Base-by-base conservation (phyloP, 2,797 vertebrate species). In the Myotis daubentonii region DNA sequence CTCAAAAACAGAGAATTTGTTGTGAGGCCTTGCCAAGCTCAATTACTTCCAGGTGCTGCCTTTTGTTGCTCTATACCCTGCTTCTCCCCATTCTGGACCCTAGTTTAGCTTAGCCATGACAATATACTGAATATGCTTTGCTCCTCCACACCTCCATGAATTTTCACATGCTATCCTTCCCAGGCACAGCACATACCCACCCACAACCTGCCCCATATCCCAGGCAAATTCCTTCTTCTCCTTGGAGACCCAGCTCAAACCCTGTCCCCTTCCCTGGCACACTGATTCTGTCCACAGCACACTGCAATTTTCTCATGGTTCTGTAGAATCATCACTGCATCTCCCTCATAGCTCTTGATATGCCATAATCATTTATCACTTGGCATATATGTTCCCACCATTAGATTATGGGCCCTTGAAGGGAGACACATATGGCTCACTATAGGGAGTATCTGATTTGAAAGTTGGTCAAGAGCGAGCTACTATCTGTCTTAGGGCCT, bases 71-170 rank as follows among this genome's bases (percentile, higher is more conserved):
- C 1, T 8, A 6, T 16, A 4, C 41, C 28, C 17, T 71, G 8
- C 3, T n/a, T 33, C 4, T 28, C 36, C 12, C 11, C 8, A 16
- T 62, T 51, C 15, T 28, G 10, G 78, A n/a, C 16, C 23, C 53
- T n/a, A 16, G 12, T 2, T 65, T 57, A 65, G 28, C 23, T 74
- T 4, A 0, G 2, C 36, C 28, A 15, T 36, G 76, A 75, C 25
- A 6, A 3, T 15, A 2, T 7, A 33, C 15, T 53, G 22, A 30
- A 13, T 6, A 13, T 10, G 22, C 33, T 8, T 0, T 2, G 0
- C 1, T 47, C 28, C 28, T 38, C 76, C 20, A 28, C 16, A 5
- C 0, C 16, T 25, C 66, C 8, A 4, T 28, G 30, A 28, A 3
- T 7, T 22, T 3, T 13, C 20, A 30, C 17, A 1, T 2, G 13